Percentiles rank a stretch among this genome's conserved stretches.
Evolutionary conservation across 2,113 vertebrate genomes (phyloP).

Genomic region (Myxocyprinus asiaticus): DNA sequence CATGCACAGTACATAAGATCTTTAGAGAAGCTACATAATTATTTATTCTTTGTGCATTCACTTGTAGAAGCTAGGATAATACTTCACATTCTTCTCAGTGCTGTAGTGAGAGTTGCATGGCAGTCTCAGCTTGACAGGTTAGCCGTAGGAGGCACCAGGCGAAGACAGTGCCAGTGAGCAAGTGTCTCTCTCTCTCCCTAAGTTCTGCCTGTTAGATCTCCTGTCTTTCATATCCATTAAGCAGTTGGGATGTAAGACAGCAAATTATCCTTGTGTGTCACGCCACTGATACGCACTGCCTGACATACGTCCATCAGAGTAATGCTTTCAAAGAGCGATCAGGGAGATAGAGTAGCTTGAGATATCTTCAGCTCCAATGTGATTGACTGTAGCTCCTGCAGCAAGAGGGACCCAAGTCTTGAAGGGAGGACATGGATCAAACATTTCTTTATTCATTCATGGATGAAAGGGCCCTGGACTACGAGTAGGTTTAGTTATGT

Average conservation of each 20-base stretch:
- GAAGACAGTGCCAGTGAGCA: constrained; percentile 53
- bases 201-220: constrained; percentile 53
- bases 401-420: constrained; percentile 26
- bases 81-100: background rate
- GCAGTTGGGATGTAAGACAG: constrained; percentile 55
- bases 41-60: too few species aligned
- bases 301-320: constrained; percentile 65
- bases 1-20: constrained; percentile 1
- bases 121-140: constrained; percentile 58
- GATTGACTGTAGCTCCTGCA: constrained; percentile 61
- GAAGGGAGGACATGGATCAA: constrained; percentile 36
- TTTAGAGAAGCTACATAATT: too few species aligned
- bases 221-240: constrained; percentile 55
- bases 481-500: constrained; percentile 12
- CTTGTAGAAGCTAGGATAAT: too few species aligned
- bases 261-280: constrained; percentile 60
- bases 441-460: constrained; percentile 22
- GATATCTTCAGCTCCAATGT: constrained; percentile 48
- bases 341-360: constrained; percentile 29
- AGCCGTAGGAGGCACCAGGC: constrained; percentile 60
- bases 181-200: constrained; percentile 36
- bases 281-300: constrained; percentile 47
- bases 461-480: constrained; percentile 11
- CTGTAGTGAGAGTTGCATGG: background rate
- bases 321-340: constrained; percentile 54